Evolutionary conservation across 2,113 vertebrate species (phyloP), one percentile per base, ranked within the genome.

Genomic region (Perca flavescens): DNA sequence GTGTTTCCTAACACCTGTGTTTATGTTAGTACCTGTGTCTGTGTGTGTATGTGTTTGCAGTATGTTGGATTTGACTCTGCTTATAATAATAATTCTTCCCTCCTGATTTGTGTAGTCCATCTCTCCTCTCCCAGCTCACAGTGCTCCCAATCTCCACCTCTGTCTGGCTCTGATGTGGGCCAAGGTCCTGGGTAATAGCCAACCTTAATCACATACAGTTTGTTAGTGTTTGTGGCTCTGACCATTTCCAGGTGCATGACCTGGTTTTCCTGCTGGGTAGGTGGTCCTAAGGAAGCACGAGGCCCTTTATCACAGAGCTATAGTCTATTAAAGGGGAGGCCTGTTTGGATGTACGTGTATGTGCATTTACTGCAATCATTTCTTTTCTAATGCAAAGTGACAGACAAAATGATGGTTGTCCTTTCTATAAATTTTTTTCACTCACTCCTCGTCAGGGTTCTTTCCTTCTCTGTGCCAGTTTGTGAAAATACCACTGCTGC

Each of bases 401-500:
- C 96, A 97, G 96, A 95, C 94, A 96, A 95, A 97, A 97, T 97
- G 96, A 96, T 95, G 94, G 94, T 65, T 64, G 58, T 85, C 49
- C 49, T 79, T 73, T 88, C 56, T 80, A 12, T 79, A 14, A 67
- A 64, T 83, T 62, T 73, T 70, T 46, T 76, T 76, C 58, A 70
- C 74, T 84, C 50, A 43, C 64, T 70, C 82, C 57, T 64, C 69
- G 13, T 36, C 46, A 77, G 95, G 94, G 93, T 76, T 83, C 60
- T 79, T 77, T 89, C 63, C 68, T 91, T 94, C 94, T 95, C 94
- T 94, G 79, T 96, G 95, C 95, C 96, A 96, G 96, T 95, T 95
- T 94, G 84, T 95, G 96, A 79, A 97, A 97, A 97, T 97, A 96
- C 96, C 96, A 96, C 94, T 94, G 95, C 95, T 95, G 95, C 93